A percentile compares a stretch with the other conserved stretches of the same genome.
Conservation (phyloP, 1,140 invertebrate species). For the Atopsyche davidsoni region DNA sequence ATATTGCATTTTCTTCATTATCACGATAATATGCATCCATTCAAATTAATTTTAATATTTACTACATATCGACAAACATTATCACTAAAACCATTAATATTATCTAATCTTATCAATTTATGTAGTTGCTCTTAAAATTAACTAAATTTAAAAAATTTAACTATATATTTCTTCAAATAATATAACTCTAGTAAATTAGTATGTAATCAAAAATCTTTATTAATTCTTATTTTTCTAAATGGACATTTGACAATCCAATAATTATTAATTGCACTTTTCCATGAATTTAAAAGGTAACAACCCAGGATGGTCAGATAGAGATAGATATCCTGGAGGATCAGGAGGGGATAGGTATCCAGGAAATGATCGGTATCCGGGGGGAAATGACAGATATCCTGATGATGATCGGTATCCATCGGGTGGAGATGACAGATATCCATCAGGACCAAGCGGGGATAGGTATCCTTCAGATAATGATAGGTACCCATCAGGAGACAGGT, state of each 20-base stretch:
- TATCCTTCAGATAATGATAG: slow-evolving; percentile 28
- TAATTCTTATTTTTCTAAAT: slow-evolving; percentile 10
- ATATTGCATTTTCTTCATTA: neutral
- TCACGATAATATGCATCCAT: neutral
- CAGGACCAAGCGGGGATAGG: slow-evolving; percentile 32
- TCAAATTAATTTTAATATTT: neutral
- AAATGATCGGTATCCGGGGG: slow-evolving; percentile 45
- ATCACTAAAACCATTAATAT: neutral
- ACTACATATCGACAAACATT: neutral
- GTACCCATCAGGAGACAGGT: slow-evolving; percentile 33
- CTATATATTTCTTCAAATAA: too few species aligned
- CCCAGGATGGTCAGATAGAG: slow-evolving; percentile 35
- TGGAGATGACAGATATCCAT: slow-evolving; percentile 35
- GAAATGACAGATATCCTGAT: slow-evolving; percentile 33
- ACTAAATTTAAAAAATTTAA: too few species aligned
- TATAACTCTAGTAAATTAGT: too few species aligned
- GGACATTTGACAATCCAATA: slow-evolving; percentile 27
- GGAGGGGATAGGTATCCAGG: slow-evolving; percentile 36
- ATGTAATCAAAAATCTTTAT: too few species aligned
- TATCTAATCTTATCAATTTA: too few species aligned
- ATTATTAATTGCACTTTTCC: slow-evolving; percentile 24
- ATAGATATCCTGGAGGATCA: slow-evolving; percentile 35
- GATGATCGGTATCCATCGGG: slow-evolving; percentile 35
- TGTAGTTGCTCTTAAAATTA: too few species aligned
- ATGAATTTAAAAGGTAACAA: slow-evolving; percentile 35